These are phyloP conservation scores for Megaceryle torquata DNA, from an alignment of 2,113 vertebrate genomes.

Conservation along the genomic window DNA sequence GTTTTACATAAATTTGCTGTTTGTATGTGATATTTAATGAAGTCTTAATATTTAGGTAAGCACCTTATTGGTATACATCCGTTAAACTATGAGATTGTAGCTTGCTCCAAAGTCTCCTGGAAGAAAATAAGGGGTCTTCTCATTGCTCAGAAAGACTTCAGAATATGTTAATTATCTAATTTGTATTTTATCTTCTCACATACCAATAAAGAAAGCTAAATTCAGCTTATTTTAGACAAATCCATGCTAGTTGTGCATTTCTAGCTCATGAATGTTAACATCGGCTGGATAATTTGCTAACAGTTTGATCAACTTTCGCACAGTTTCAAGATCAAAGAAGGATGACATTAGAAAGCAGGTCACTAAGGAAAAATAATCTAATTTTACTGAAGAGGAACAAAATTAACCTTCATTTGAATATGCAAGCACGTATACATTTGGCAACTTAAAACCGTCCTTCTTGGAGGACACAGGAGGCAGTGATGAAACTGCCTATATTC, in stretches of 20 bases:
- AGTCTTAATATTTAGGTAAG: background rate
- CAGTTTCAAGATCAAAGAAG: constrained; percentile 62
- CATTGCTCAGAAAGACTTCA: background rate
- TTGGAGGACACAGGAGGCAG: constrained; percentile 18
- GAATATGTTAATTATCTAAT: background rate
- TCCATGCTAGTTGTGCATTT: background rate
- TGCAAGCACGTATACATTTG: constrained; percentile 41
- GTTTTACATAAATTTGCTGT: background rate
- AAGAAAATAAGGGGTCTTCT: background rate
- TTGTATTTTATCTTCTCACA: background rate
- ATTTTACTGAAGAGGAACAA: constrained; percentile 59
- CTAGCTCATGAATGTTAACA: background rate
- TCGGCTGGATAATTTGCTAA: background rate
- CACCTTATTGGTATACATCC: background rate
- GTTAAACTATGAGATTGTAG: background rate
- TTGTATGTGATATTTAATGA: background rate
- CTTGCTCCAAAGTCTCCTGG: background rate
- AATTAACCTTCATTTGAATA: constrained; percentile 75
- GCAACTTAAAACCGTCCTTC: constrained; percentile 53
- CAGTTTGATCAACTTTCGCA: background rate
- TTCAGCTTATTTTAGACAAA: background rate
- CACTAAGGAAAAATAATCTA: constrained; percentile 57
- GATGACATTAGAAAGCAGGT: constrained; percentile 3
- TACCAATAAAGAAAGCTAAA: background rate
- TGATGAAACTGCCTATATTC: constrained; percentile 29